phyloP scores from a whole-genome alignment of 2,113 vertebrate species.

The Holacanthus passer region DNA sequence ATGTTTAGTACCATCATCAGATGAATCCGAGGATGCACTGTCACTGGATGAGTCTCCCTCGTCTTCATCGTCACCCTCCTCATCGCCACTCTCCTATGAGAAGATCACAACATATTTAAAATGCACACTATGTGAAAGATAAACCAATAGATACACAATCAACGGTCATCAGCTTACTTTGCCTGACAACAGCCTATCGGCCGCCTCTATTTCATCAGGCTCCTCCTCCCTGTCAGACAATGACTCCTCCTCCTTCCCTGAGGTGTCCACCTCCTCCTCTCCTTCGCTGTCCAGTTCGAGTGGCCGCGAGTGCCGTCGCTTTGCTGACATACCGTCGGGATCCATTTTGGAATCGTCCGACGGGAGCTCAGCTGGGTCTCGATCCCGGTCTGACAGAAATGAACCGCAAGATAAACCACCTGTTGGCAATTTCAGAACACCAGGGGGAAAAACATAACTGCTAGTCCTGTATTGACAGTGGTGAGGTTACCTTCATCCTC shows the following conservation, averaged over 20 bases:
- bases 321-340: constrained; percentile 81
- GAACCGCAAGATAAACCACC: background rate
- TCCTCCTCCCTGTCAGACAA: constrained; percentile 91
- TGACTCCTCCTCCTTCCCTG: constrained; percentile 86
- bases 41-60: constrained; percentile 87
- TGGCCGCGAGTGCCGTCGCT: constrained; percentile 89
- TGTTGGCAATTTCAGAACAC: background rate
- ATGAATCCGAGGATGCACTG: constrained; percentile 89
- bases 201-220: constrained; percentile 79
- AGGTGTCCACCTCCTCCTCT: constrained; percentile 92
- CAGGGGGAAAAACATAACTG: background rate
- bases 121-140: background rate
- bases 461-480: too few relatives aligned
- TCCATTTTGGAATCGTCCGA: constrained; percentile 90
- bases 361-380: constrained; percentile 85
- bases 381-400: constrained; percentile 82
- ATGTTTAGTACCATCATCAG: constrained; percentile 88
- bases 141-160: background rate
- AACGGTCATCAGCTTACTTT: constrained; percentile 80
- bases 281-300: constrained; percentile 96
- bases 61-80: constrained; percentile 73
- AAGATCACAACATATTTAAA: background rate
- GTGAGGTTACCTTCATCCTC: constrained; percentile 91
- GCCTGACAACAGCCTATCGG: constrained; percentile 79
- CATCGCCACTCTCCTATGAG: constrained; percentile 72